Base-by-base conservation (phyloP, 2,113 vertebrate genomes). In the Theristicus caerulescens region DNA sequence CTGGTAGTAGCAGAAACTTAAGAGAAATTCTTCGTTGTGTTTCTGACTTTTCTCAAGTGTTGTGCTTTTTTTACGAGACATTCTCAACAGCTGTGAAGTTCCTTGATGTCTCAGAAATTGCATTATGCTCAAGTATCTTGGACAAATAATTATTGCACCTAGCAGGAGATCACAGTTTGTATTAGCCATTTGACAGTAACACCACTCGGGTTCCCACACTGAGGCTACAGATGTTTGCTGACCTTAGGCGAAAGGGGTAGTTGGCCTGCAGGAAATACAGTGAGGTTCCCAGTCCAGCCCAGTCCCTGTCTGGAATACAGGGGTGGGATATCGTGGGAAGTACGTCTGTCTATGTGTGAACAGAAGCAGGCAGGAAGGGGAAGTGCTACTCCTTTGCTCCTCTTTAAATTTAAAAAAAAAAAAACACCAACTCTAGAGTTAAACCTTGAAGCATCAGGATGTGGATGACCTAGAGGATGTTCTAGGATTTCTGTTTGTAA, bases 161-260 rank as follows among this genome's bases (percentile, higher is more conserved):
- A 9, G 20, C 52, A 80, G 55, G 82, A 92, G 76, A 61, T 58
- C 38, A 46, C 29, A 90, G 59, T 70, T 72, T 47, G 70, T 40
- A 57, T 31, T 32, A 69, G 49, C 46, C 87, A 65, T 70, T 87
- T 66, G 87, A 32, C 73, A 69, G 44, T 62, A 55, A 59, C 73
- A 40, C 70, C 54, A 25, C 54, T 55, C 26, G 7, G 32, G 84
- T 98, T 97, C 97, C 96, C 97, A 98, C 95, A 90, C 88, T 78
- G 88, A 77, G 90, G 76, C 65, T 86, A 78, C 97, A 98, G 97
- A 96, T 98, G 98, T 97, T 98, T 82, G 97, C 90, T 98, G 97
- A 98, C 98, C 98, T 98, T 96, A 62, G 51, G 69, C 16, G 5
- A 80, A 91, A 82, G 69, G 94, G 89, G 71, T 36, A 82, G 55